Base-by-base conservation (phyloP, 2,888 invertebrate species). In the Lasius fuliginosus region DNA sequence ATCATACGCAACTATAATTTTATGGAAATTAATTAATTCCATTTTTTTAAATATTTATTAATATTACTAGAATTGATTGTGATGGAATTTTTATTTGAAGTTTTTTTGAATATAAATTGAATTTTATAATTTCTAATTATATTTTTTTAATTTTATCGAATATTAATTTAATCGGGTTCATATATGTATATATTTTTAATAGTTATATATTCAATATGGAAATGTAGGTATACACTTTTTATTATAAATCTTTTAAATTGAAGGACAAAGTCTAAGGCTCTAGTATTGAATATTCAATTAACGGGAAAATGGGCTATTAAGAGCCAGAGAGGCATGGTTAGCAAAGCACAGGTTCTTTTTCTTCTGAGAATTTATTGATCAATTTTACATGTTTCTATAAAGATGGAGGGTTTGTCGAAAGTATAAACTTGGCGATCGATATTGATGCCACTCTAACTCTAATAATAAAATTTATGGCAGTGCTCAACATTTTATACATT, bases 141-240 rank as follows among this genome's bases (percentile, higher is more conserved):
- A 36, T 23, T 53, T 33, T 33, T 69, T 53, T 69, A 33, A 49
- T 36, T 8, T 12, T 15, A 56, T 58, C 27, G 18, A 40, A 40
- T 40, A 36, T 23, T 56, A 36, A 42, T 53, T 53, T 56, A 12
- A 56, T 56, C n/a, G 2, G 3, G 40, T 58, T 40, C 15, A 30
- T 4, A 42, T 33, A 23, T 23, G 23, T 23, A 23, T 68, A n/a
- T 33, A 30, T 73, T 40, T 58, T 73, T 73, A 73, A 53, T 15
- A 33, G 5, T 56, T 46, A 15, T 71, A 42, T 40, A 73, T 58
- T 40, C 27, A 27, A 58, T 58, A 18, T 58, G 18, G 6, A 27
- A 40, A 36, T 18, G 27, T 30, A n/a, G 9, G 27, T 49, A 2
- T 36, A 60, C 40, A 58, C 40, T n/a, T 60, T 60, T 73, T 40